Evolutionary conservation across 1,140 invertebrate species (phyloP).

Genomic region (Bemisia tabaci): DNA sequence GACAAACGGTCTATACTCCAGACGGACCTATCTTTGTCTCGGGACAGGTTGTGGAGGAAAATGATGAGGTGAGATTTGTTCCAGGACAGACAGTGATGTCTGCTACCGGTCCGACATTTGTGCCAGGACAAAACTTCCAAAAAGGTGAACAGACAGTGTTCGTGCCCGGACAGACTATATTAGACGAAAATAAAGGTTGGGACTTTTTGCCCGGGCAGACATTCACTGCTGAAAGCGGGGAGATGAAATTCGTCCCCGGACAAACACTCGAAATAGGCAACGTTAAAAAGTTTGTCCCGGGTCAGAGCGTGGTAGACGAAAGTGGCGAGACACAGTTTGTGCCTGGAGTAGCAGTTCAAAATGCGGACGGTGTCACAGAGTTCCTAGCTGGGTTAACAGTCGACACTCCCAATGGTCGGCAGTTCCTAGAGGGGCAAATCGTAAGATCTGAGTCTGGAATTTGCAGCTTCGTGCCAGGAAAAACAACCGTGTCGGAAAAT

Average conservation of each 20-base stretch:
- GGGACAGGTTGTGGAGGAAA: slow-evolving; percentile 35
- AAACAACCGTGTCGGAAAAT: slow-evolving; percentile 34
- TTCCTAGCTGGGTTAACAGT: slow-evolving; percentile 52
- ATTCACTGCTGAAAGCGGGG: slow-evolving; percentile 42
- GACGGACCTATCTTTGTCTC: slow-evolving; percentile 52
- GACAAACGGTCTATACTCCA: slow-evolving; percentile 46
- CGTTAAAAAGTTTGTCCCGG: slow-evolving; percentile 41
- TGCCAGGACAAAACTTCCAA: slow-evolving; percentile 49
- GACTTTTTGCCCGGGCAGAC: slow-evolving; percentile 47
- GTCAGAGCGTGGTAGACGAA: slow-evolving; percentile 42
- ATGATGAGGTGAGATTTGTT: slow-evolving; percentile 35
- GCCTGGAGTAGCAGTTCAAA: slow-evolving; percentile 41
- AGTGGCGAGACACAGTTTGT: slow-evolving; percentile 41
- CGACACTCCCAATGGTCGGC: slow-evolving; percentile 44
- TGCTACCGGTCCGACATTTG: slow-evolving; percentile 45
- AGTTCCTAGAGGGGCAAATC: slow-evolving; percentile 53
- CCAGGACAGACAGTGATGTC: slow-evolving; percentile 56
- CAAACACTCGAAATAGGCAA: slow-evolving; percentile 37
- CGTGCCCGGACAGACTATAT: slow-evolving; percentile 35
- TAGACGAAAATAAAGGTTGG: slow-evolving; percentile 26
- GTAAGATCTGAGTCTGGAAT: slow-evolving; percentile 39
- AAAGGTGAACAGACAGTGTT: slow-evolving; percentile 29
- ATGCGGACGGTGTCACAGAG: slow-evolving; percentile 33
- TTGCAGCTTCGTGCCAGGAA: slow-evolving; percentile 41
- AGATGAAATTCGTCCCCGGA: slow-evolving; percentile 41